Evolutionary conservation across 2,113 vertebrate genomes (phyloP).

Genomic region (Megaceryle torquata): DNA sequence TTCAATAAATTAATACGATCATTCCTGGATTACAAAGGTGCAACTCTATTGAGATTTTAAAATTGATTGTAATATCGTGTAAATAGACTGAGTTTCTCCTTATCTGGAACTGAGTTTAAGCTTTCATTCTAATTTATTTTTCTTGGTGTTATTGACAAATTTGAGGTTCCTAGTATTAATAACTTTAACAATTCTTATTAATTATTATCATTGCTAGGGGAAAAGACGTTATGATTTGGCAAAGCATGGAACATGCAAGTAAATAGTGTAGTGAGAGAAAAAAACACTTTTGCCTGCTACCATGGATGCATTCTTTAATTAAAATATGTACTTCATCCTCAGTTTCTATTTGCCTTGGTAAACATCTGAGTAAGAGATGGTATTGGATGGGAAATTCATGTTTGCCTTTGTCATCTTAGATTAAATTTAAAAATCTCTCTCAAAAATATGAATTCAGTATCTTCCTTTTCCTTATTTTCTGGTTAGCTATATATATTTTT

Average conservation of each 20-base stretch:
- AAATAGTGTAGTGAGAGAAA: neutral
- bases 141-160: neutral
- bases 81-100: neutral
- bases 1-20: neutral
- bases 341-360: neutral
- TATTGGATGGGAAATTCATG: neutral
- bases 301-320: neutral
- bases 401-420: neutral
- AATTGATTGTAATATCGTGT: neutral
- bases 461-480: conserved; percentile 5
- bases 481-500: neutral
- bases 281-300: neutral
- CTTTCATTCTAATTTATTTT: neutral
- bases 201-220: neutral
- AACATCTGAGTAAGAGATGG: neutral
- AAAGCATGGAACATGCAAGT: neutral
- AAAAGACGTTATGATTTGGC: neutral
- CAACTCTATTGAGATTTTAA: neutral
- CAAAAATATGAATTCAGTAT: neutral
- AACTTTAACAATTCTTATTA: neutral
- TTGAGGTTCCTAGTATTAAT: neutral
- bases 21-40: neutral
- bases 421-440: neutral
- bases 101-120: neutral
- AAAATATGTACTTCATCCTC: neutral